Percentiles rank a stretch among this genome's conserved stretches.
Evolutionary conservation across 2,888 invertebrate species (phyloP).

Genomic region (Platypus cylindrus): DNA sequence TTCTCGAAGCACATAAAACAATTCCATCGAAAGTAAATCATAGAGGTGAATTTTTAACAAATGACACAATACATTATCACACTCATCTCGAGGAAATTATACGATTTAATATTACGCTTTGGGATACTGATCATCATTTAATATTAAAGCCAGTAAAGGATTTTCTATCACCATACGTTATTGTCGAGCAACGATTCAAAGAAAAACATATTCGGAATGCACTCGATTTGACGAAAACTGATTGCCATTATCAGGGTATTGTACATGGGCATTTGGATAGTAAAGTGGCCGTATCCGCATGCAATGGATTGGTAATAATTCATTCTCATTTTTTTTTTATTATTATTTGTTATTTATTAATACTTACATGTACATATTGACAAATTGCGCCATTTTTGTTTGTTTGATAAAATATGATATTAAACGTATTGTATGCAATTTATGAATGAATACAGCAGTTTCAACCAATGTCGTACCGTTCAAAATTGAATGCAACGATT

Average conservation of each 20-base stretch:
- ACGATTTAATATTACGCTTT: conserved; percentile 38
- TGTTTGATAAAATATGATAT: too few species aligned
- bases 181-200: conserved; percentile 56
- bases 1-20: conserved; percentile 44
- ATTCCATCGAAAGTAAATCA: conserved; percentile 48
- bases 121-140: conserved; percentile 31
- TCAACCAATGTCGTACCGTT: too few species aligned
- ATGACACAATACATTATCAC: conserved; percentile 40
- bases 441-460: too few species aligned
- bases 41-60: conserved; percentile 34
- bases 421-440: too few species aligned
- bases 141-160: conserved; percentile 44
- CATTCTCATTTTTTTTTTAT: conserved; percentile 28
- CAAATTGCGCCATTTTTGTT: too few species aligned
- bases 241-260: conserved; percentile 69
- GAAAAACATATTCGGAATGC: conserved; percentile 41
- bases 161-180: conserved; percentile 55
- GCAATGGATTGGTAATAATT: conserved; percentile 76
- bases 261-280: conserved; percentile 58
- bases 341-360: too few species aligned
- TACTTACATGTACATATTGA: too few species aligned
- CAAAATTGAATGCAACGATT: too few species aligned
- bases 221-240: conserved; percentile 40
- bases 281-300: conserved; percentile 65
- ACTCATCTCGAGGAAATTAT: conserved; percentile 34